phyloP scores from a whole-genome alignment of 2,113 vertebrate species.

The Aegithalos caudatus region DNA sequence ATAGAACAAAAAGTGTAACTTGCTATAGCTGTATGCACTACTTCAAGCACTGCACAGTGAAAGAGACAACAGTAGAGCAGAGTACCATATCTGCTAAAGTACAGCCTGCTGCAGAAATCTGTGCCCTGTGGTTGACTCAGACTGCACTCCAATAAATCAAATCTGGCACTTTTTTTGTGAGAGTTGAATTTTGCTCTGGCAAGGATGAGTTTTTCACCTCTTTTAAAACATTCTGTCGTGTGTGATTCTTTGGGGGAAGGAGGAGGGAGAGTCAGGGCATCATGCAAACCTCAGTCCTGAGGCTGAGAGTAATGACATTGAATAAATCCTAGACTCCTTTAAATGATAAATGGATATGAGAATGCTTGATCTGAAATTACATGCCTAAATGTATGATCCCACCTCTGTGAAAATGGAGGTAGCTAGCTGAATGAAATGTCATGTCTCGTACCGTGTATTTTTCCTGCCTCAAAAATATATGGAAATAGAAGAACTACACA shows the following conservation, averaged over 20 bases:
- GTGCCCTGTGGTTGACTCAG: not conserved
- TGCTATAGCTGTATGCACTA: not conserved
- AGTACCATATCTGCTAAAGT: not conserved
- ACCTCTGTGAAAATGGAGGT: not conserved
- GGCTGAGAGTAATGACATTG: not conserved
- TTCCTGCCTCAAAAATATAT: not conserved
- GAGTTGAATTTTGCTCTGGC: not conserved
- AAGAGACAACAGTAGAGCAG: not conserved
- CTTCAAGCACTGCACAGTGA: not conserved
- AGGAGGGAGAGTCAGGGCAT: not conserved
- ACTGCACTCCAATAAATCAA: not conserved
- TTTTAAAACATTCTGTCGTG: not conserved
- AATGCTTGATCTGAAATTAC: not conserved
- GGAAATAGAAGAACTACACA: not conserved
- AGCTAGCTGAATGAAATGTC: not conserved
- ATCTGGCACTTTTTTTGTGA: not conserved
- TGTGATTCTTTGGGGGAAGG: not conserved
- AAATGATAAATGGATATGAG: not conserved
- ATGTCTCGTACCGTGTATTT: not conserved
- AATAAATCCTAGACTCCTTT: not conserved
- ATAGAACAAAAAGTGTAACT: not conserved
- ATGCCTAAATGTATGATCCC: not conserved
- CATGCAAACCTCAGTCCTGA: not conserved
- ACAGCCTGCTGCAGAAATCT: not conserved
- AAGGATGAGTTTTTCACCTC: not conserved